These are phyloP conservation scores for Salticus scenicus DNA, from an alignment of 2,888 invertebrate species.

Conservation along the genomic window DNA sequence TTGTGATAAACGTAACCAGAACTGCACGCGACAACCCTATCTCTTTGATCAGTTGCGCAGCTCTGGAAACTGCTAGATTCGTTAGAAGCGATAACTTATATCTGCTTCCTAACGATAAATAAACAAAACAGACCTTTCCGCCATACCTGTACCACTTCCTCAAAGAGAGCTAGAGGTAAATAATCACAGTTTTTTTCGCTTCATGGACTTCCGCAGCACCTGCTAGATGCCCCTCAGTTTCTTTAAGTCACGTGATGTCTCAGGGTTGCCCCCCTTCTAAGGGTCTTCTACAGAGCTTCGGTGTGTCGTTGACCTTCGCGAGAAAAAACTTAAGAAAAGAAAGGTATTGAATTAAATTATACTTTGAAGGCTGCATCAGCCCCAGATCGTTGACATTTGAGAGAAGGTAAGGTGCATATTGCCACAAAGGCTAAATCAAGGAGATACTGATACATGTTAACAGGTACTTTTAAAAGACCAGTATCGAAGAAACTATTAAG, in stretches of 20 bases:
- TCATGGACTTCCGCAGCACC: constrained; percentile 47
- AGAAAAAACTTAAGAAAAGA: constrained; percentile 15
- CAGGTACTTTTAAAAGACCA: not conserved
- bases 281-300: constrained; percentile 38
- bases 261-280: constrained; percentile 29
- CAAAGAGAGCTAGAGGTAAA: not conserved
- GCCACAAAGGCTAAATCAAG: not conserved
- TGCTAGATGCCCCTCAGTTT: constrained; percentile 46
- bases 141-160: constrained; percentile 52
- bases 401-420: not conserved
- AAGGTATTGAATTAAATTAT: constrained; percentile 39
- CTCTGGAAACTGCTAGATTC: constrained; percentile 37
- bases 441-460: not conserved
- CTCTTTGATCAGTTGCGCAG: constrained; percentile 12
- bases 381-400: constrained; percentile 55
- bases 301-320: constrained; percentile 55
- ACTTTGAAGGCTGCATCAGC: constrained; percentile 39
- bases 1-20: not conserved
- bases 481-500: too few relatives aligned
- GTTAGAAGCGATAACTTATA: constrained; percentile 35
- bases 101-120: constrained; percentile 31
- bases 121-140: constrained; percentile 39
- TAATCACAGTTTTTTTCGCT: constrained; percentile 27
- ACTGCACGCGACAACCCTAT: constrained; percentile 33
- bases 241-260: constrained; percentile 47